These are phyloP conservation scores for Mercenaria mercenaria DNA, from an alignment of 1,140 invertebrate species.

Conservation along the genomic window DNA sequence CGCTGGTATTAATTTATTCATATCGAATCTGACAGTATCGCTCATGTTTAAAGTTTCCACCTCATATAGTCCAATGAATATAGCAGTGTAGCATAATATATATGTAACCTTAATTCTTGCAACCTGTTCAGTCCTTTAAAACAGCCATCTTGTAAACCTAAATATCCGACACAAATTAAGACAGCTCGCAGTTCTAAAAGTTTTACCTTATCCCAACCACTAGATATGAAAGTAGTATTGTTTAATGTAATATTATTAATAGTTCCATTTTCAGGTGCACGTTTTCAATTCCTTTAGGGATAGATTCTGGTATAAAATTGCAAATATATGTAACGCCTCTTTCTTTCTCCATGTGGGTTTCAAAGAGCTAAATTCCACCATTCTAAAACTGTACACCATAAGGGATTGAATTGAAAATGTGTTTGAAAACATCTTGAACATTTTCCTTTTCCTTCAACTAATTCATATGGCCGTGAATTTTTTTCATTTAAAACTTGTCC, in stretches of 20 bases:
- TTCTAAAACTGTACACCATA: too few relatives aligned
- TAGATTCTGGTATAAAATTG: too few relatives aligned
- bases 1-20: not conserved
- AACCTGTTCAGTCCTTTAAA: not conserved
- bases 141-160: not conserved
- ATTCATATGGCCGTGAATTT: too few relatives aligned
- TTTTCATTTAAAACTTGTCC: too few relatives aligned
- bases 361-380: too few relatives aligned
- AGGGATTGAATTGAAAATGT: too few relatives aligned
- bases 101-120: not conserved
- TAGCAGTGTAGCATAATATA: too few relatives aligned
- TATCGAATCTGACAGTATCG: not conserved
- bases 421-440: too few relatives aligned
- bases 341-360: too few relatives aligned
- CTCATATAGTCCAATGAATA: not conserved
- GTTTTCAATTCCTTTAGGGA: too few relatives aligned
- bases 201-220: not conserved
- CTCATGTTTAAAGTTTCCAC: not conserved
- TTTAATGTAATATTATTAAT: not conserved
- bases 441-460: too few relatives aligned
- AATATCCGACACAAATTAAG: not conserved
- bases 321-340: too few relatives aligned
- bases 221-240: not conserved
- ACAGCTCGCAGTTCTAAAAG: not conserved
- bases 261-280: not conserved